Percentiles rank a stretch among this genome's conserved stretches.
Conservation (phyloP, 2,888 invertebrate genomes). For the Leptinotarsa rubiginosa region DNA sequence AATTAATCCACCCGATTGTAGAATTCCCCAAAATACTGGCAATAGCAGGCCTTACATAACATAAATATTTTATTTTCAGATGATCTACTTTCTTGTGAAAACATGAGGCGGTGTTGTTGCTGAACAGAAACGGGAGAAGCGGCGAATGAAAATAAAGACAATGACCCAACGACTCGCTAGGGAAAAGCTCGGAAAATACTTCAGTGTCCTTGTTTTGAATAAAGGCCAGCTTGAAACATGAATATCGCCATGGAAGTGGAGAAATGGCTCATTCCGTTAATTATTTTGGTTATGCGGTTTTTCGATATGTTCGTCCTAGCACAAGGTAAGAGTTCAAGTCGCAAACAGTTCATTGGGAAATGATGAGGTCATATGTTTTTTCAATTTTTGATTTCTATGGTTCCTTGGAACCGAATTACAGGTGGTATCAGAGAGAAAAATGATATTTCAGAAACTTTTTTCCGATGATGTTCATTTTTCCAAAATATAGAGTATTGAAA, state of each 20-base stretch:
- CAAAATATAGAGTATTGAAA: no score
- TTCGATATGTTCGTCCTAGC: constrained; percentile 49
- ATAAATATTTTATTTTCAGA: constrained; percentile 10
- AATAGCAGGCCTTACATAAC: not conserved
- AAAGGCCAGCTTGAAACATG: constrained; percentile 53
- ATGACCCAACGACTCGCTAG: constrained; percentile 32
- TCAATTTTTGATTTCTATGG: not conserved
- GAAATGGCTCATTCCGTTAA: constrained; percentile 58
- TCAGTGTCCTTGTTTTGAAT: constrained; percentile 45
- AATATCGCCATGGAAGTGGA: constrained; percentile 57
- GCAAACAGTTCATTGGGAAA: not conserved
- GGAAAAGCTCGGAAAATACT: constrained; percentile 28
- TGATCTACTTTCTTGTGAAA: not conserved
- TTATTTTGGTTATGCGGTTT: constrained; percentile 52
- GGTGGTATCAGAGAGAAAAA: no score
- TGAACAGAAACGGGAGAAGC: not conserved
- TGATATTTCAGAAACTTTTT: no score
- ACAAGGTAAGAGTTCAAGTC: constrained; percentile 55
- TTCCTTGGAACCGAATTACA: no score
- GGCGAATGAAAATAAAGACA: constrained; percentile 12
- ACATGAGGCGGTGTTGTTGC: not conserved
- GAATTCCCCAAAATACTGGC: not conserved
- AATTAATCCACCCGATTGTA: not conserved
- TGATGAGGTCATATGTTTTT: not conserved
- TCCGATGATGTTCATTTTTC: no score